A percentile compares a stretch with the other conserved stretches of the same genome.
Conservation (phyloP, 2,888 invertebrate species). For the Pterobdella sp. region DNA sequence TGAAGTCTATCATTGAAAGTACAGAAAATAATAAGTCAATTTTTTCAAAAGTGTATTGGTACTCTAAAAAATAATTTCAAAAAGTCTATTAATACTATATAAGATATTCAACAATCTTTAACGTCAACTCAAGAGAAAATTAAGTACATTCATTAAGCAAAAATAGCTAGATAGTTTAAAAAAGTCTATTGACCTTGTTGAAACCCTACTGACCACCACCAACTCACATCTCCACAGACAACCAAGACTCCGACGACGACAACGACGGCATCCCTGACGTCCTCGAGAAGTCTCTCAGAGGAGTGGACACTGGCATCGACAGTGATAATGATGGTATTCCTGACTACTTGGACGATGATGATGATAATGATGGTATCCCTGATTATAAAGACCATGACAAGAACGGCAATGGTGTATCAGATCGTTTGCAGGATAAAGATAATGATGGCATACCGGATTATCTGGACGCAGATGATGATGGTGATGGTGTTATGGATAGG, state of each 20-base stretch:
- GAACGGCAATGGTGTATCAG: constrained; percentile 30
- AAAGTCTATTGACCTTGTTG: too few species aligned
- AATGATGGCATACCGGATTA: constrained; percentile 27
- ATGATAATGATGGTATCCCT: constrained; percentile 30
- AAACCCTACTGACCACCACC: too few species aligned
- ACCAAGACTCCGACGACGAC: constrained; percentile 31
- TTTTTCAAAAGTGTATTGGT: too few species aligned
- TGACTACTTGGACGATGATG: constrained; percentile 33
- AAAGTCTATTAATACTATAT: too few species aligned
- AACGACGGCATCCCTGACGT: constrained; percentile 34
- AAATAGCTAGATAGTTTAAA: too few species aligned
- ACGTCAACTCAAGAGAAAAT: too few species aligned
- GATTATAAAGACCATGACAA: constrained; percentile 30
- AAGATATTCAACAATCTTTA: too few species aligned
- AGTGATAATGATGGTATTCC: constrained; percentile 34
- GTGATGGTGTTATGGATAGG: constrained; percentile 27
- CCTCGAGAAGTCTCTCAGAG: constrained; percentile 31
- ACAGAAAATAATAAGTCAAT: too few species aligned
- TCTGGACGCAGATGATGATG: constrained; percentile 29
- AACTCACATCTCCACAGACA: constrained; percentile 12
- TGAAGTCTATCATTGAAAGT: too few species aligned
- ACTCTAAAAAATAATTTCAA: too few species aligned
- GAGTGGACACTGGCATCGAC: constrained; percentile 29
- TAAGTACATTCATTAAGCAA: too few species aligned
- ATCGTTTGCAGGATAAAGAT: constrained; percentile 36